Evolutionary conservation across 2,113 vertebrate genomes (phyloP), one percentile per base, ranked within the genome.

Genomic region (Saccopteryx bilineata): DNA sequence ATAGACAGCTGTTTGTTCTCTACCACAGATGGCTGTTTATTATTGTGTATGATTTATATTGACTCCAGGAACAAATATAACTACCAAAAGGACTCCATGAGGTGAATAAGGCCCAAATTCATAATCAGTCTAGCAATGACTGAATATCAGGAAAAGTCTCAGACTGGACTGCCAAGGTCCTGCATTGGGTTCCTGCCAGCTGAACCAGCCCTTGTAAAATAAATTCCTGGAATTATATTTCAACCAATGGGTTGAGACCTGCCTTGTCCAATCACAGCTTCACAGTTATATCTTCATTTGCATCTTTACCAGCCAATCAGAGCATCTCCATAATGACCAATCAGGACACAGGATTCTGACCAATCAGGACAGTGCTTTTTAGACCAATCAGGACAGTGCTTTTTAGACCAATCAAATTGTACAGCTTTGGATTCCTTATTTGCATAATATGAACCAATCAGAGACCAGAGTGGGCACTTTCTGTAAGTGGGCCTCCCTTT

Each of bases 1-100:
- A 46, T 39, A 84, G 33, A 72, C 50, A 80, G 23, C 86, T 90
- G 48, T 79, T 50, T n/a, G 80, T 90, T 84, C 61, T 89, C 71
- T 78, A 26, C n/a, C 72, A 72, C n/a, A 56, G 63, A 93, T 52
- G n/a, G 15, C 15, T 86, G 28, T 74, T 89, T 19, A 65, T 31
- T n/a, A 28, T 60, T 28, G 17, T 1, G 4, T 66, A n/a, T 81
- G 31, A 52, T 72, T 48, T 72, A 46, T 48, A 11, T 39, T 72
- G 33, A 46, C 21, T 19, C 69, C 33, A 72, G 11, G 21, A 72
- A 71, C 14, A 72, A 72, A 72, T 72, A 46, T 72, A 72, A 33
- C 5, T 72, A 46, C 21, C 39, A 24, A 33, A 71, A 71, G 39
- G 39, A 72, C 69, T 46, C 69, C 69, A 46, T 72, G 10, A 46